Evolutionary conservation across 2,888 invertebrate species (phyloP).

Genomic region (Elmis aenea): DNA sequence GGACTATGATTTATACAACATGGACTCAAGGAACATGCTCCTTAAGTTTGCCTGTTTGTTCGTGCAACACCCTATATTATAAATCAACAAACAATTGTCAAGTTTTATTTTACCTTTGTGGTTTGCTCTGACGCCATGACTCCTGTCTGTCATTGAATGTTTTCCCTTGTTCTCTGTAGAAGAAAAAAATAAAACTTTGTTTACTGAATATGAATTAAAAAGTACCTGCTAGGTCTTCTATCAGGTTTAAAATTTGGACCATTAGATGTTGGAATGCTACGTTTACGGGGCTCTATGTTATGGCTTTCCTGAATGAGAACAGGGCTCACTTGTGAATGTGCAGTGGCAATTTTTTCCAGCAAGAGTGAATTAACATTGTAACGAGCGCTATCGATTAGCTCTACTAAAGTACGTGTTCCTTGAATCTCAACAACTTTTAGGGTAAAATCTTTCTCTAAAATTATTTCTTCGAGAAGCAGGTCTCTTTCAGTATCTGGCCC

Average conservation of each 20-base stretch:
- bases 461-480: slow-evolving; percentile 62
- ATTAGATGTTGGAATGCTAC: slow-evolving; percentile 14
- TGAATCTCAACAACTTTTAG: slow-evolving; percentile 55
- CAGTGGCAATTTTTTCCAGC: slow-evolving; percentile 39
- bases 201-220: slow-evolving; percentile 1
- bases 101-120: slow-evolving; percentile 15
- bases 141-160: slow-evolving; percentile 2
- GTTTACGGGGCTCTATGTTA: slow-evolving; percentile 35
- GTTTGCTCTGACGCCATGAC: slow-evolving; percentile 16
- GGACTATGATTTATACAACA: too few relatives aligned
- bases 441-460: slow-evolving; percentile 58
- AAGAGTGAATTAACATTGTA: slow-evolving; percentile 43
- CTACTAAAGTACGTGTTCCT: slow-evolving; percentile 55
- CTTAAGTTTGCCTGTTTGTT: too few relatives aligned
- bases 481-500: slow-evolving; percentile 54
- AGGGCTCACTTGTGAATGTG: slow-evolving; percentile 38
- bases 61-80: too few relatives aligned
- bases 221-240: too few relatives aligned
- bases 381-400: slow-evolving; percentile 54
- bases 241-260: too few relatives aligned
- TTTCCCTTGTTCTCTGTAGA: too few relatives aligned
- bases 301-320: slow-evolving; percentile 40
- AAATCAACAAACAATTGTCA: too few relatives aligned
- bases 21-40: too few relatives aligned
- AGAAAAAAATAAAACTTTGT: too few relatives aligned